These are phyloP conservation scores for Crenuchus spilurus DNA, from an alignment of 2,797 vertebrate species.

Conservation along the genomic window DNA sequence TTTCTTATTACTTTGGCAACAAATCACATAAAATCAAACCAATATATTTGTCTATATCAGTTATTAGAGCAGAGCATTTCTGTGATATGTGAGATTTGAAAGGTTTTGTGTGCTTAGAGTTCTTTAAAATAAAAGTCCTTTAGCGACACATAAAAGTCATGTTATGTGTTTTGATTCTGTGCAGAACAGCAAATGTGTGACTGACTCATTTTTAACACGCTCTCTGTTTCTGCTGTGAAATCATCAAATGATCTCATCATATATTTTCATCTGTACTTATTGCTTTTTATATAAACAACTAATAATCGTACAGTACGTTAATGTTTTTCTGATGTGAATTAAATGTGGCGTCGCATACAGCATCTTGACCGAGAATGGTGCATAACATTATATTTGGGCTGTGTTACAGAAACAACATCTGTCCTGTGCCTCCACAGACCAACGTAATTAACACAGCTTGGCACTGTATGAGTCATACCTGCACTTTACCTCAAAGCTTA, in stretches of 20 bases:
- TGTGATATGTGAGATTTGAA: no score
- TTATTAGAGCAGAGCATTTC: no score
- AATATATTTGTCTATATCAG: no score
- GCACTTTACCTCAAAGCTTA: slow-evolving; percentile 31
- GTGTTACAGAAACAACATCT: slow-evolving; percentile 51
- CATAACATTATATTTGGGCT: slow-evolving; percentile 31
- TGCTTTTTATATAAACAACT: not conserved
- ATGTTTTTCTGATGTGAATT: not conserved
- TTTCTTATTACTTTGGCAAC: no score
- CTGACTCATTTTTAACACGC: slow-evolving; percentile 44
- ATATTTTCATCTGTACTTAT: not conserved
- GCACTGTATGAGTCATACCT: slow-evolving; percentile 45
- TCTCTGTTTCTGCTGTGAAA: slow-evolving; percentile 24
- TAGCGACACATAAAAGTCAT: no score
- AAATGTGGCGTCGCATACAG: not conserved
- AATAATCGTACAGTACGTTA: not conserved
- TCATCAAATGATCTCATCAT: slow-evolving; percentile 14
- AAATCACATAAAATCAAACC: no score
- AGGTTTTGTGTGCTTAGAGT: no score
- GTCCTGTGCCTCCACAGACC: slow-evolving; percentile 18
- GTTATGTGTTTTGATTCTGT: slow-evolving; percentile 9
- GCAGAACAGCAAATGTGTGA: slow-evolving; percentile 14
- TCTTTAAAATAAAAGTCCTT: no score
- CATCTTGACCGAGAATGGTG: not conserved
- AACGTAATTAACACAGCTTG: slow-evolving; percentile 50